A percentile compares a stretch with the other conserved stretches of the same genome.
Evolutionary conservation across 2,113 vertebrate genomes (phyloP).

Genomic region (Isichthys henryi): DNA sequence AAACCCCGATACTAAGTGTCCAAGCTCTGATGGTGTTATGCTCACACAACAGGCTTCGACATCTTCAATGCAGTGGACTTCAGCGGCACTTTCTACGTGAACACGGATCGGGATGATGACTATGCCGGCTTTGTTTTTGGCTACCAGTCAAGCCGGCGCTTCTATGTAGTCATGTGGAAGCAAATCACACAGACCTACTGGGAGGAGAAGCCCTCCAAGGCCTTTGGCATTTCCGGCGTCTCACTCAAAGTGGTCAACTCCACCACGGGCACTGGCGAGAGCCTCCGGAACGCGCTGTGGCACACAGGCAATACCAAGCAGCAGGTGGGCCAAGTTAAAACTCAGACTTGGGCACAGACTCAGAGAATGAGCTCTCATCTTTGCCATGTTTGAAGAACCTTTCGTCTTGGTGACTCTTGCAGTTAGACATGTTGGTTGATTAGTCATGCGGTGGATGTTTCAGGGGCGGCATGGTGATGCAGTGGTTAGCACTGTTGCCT

Average conservation of each 20-base stretch:
- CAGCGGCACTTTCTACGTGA: constrained; percentile 92
- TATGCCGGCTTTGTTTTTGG: constrained; percentile 91
- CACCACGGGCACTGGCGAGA: constrained; percentile 81
- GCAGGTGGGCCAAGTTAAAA: constrained; percentile 64
- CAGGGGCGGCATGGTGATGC: too few species aligned
- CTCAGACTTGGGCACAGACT: background rate
- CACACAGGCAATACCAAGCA: constrained; percentile 89
- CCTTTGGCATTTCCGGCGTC: constrained; percentile 86
- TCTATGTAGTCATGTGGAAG: constrained; percentile 98
- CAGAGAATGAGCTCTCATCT: background rate
- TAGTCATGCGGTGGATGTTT: background rate
- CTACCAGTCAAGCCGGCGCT: constrained; percentile 91
- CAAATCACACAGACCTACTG: constrained; percentile 95
- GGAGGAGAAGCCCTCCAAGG: constrained; percentile 84
- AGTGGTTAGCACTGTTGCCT: too few species aligned
- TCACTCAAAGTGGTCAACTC: constrained; percentile 96
- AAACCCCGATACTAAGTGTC: background rate
- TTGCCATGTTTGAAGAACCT: background rate
- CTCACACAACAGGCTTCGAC: constrained; percentile 71
- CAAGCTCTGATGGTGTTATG: background rate
- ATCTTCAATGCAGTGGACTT: constrained; percentile 89
- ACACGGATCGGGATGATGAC: constrained; percentile 91
- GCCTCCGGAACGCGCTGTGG: constrained; percentile 90
- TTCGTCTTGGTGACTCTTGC: background rate
- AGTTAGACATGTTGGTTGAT: background rate